Base-by-base conservation (phyloP, 2,888 invertebrate species). In the Elmis aenea region DNA sequence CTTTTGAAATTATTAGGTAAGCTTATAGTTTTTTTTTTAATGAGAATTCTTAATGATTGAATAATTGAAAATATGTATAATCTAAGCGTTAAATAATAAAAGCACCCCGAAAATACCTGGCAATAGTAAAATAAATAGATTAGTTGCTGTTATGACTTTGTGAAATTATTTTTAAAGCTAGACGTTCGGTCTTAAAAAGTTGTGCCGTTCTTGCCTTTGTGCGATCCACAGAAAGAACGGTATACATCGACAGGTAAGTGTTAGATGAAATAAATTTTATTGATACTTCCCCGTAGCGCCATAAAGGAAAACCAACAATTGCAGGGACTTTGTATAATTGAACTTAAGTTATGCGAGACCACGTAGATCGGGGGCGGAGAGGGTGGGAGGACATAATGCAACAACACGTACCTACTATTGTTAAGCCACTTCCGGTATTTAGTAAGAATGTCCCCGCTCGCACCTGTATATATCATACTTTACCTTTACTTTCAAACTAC, bases 371-470 rank as follows among this genome's bases (percentile, higher is more conserved):
- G 42, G 50, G 50, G 39, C 40, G 51, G 49, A 43, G 54, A 52
- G 49, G 55, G 51, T 54, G 58, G 49, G 52, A 52, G 46, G 48
- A 50, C 56, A 54, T 57, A 59, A 60, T 59, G 60, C 61, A 58
- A 60, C 57, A 59, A 61, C 63, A 63, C 63, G 63, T 63, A 61
- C 51, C 51, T 48, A 48, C 61, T 55, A 62, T 63, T 63, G 63
- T 63, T 58, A 56, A 55, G 47, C 58, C 56, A 61, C 59, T 63
- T 63, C 63, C 63, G 60, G 63, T 62, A 60, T 58, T 58, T 52
- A 39, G 27, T 35, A 27, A 31, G 35, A 42, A 42, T 42, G 38
- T 38, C 34, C 27, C 33, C 25, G 31, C 23, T 28, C 38, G 29
- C 29, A 42, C 38, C 38, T 42, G 38, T 33, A 32, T 35, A 31